Evolutionary conservation across 2,113 vertebrate species (phyloP).

Genomic region (Heteronetta atricapilla): DNA sequence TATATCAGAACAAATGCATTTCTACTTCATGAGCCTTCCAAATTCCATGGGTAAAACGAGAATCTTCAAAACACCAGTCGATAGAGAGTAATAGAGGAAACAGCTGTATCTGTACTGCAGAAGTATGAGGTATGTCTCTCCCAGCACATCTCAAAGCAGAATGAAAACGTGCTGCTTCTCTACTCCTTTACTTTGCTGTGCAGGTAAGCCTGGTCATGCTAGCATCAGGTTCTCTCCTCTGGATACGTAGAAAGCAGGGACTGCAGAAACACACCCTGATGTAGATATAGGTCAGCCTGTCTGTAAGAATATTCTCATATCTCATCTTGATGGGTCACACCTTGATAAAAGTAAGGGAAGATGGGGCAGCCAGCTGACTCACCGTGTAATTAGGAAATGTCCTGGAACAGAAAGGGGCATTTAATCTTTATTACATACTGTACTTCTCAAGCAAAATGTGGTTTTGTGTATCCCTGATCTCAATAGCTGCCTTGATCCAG

Average conservation of each 20-base stretch:
- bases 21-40: background rate
- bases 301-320: background rate
- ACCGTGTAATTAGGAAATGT: background rate
- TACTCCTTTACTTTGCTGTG: background rate
- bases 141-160: background rate
- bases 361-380: background rate
- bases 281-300: background rate
- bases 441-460: background rate
- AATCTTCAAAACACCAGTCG: rapidly evolving
- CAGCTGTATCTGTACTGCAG: background rate
- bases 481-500: background rate
- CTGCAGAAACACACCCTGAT: background rate
- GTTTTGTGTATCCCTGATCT: background rate
- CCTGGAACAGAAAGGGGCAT: background rate
- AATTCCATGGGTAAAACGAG: background rate
- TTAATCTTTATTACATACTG: background rate
- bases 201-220: background rate
- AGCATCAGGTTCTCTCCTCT: background rate
- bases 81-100: background rate
- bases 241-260: background rate
- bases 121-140: background rate
- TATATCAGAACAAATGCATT: background rate
- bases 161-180: background rate
- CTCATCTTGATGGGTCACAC: background rate
- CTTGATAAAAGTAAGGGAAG: background rate